These are phyloP conservation scores for Siniperca knerii DNA, from an alignment of 2,113 vertebrate species.

Conservation along the genomic window DNA sequence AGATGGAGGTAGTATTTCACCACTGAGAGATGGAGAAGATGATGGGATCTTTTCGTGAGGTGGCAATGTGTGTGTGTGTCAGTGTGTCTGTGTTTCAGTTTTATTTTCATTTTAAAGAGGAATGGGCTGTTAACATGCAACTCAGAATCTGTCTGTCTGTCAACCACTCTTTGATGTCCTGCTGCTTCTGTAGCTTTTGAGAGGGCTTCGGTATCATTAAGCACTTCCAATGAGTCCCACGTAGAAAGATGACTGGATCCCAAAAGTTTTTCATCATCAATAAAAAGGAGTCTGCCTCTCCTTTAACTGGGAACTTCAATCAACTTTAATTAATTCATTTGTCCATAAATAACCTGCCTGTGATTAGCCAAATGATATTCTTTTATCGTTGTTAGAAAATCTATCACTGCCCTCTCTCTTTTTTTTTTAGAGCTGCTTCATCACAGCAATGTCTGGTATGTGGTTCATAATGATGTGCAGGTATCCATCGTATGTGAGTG, in stretches of 20 bases:
- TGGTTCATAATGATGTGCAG: constrained; percentile 32
- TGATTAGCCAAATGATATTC: constrained; percentile 45
- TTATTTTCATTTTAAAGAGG: constrained; percentile 71
- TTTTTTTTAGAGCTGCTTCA: neutral
- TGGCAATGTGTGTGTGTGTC: neutral
- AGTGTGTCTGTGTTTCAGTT: constrained; percentile 40
- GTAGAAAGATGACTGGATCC: constrained; percentile 70
- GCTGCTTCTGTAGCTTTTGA: constrained; percentile 73
- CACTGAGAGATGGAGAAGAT: constrained; percentile 18
- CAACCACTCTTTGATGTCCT: constrained; percentile 79
- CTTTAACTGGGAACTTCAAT: constrained; percentile 54
- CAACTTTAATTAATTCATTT: constrained; percentile 56
- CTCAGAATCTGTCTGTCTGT: constrained; percentile 74
- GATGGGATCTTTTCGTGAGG: constrained; percentile 35
- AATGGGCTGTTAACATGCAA: constrained; percentile 77
- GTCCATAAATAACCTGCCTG: constrained; percentile 65
- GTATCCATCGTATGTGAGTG: constrained; percentile 35
- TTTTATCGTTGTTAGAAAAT: constrained; percentile 32
- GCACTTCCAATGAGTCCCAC: constrained; percentile 71
- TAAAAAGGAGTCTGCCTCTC: constrained; percentile 54
- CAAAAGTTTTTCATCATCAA: constrained; percentile 74
- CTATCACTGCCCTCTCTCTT: neutral
- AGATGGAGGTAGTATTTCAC: constrained; percentile 62
- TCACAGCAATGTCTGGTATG: constrained; percentile 17
- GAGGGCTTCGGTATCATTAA: constrained; percentile 74